phyloP scores from a whole-genome alignment of 2,797 vertebrate genomes.

The Merluccius polli region DNA sequence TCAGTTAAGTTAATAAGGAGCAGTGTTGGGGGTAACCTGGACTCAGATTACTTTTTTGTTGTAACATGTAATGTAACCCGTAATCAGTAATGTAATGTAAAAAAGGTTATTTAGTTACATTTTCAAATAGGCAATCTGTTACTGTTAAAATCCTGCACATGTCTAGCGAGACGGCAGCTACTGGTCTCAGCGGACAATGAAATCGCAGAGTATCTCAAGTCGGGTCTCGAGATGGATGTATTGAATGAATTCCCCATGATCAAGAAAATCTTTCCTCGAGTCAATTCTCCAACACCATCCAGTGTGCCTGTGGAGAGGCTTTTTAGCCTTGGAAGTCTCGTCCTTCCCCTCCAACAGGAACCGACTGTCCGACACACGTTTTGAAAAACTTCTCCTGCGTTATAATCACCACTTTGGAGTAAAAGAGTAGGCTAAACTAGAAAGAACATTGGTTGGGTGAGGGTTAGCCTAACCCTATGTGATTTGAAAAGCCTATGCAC shows the following conservation, averaged over 20 bases:
- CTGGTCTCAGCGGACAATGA: slow-evolving; percentile 19
- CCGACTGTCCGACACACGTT: background rate
- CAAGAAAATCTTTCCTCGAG: background rate
- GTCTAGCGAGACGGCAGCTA: too few species aligned
- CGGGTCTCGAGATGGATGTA: slow-evolving; percentile 12
- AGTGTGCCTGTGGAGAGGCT: background rate
- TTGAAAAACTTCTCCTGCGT: too few species aligned
- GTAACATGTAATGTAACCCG: too few species aligned
- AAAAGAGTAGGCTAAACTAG: background rate
- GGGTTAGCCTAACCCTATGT: too few species aligned
- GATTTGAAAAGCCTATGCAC: background rate
- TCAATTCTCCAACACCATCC: background rate
- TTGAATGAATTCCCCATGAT: slow-evolving; percentile 5
- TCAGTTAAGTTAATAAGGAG: too few species aligned
- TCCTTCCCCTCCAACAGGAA: background rate
- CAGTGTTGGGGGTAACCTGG: too few species aligned
- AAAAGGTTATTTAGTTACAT: too few species aligned
- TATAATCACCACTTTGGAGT: too few species aligned
- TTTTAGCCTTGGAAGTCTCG: background rate
- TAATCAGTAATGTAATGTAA: too few species aligned
- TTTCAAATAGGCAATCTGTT: too few species aligned
- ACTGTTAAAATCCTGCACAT: too few species aligned
- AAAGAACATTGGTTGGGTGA: background rate
- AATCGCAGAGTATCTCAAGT: slow-evolving; percentile 6
- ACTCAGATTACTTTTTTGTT: too few species aligned